Conservation (phyloP, 2,113 vertebrate species). For the Gnathonemus echidnorhynchus region DNA sequence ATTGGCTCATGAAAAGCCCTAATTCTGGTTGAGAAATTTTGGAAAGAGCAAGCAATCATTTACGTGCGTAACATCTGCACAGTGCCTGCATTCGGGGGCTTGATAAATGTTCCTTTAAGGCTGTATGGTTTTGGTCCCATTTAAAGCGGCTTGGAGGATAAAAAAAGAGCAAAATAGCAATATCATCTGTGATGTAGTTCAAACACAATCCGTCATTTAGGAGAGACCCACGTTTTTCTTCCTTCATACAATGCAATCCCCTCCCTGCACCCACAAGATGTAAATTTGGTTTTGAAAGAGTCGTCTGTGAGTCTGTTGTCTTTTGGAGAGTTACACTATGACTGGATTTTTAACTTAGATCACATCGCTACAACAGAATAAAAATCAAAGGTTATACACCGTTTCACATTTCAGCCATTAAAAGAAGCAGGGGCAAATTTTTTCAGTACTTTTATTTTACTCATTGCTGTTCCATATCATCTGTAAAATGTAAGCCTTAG, state of each 20-base stretch:
- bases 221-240: conserved; percentile 52
- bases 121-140: conserved; percentile 63
- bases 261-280: conserved; percentile 28
- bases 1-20: conserved; percentile 75
- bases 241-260: conserved; percentile 56
- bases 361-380: conserved; percentile 28
- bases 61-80: conserved; percentile 63
- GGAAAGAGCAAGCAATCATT: conserved; percentile 61
- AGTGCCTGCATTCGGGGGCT: conserved; percentile 46
- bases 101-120: conserved; percentile 75
- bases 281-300: conserved; percentile 37
- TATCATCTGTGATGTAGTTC: conserved; percentile 58
- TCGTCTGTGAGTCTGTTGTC: conserved; percentile 23
- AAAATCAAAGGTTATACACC: not conserved
- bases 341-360: conserved; percentile 30
- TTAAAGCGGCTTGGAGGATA: conserved; percentile 63
- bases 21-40: conserved; percentile 67
- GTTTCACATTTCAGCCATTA: not conserved
- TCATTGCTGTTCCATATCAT: not conserved
- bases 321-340: conserved; percentile 25
- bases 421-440: not conserved
- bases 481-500: not conserved
- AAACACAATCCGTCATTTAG: conserved; percentile 66
- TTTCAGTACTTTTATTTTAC: not conserved
- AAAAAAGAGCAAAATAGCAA: conserved; percentile 52